phyloP scores from a whole-genome alignment of 2,113 vertebrate species.

The Pollachius pollachius region DNA sequence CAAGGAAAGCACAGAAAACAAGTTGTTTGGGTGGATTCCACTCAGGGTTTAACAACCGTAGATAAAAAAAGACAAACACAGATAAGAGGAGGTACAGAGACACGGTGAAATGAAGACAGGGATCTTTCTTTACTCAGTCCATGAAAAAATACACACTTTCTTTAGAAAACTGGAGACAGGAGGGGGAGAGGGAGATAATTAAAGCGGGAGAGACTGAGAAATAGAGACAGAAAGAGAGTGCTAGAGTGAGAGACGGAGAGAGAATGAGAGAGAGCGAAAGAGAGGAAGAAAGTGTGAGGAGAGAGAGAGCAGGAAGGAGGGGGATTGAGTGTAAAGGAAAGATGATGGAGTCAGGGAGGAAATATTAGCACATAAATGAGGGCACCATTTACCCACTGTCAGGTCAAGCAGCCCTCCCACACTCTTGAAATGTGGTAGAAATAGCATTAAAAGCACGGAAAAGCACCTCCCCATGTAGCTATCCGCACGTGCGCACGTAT shows the following conservation, averaged over 20 bases:
- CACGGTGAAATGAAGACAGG: no score
- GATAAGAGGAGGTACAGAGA: no score
- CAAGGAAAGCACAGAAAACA: no score
- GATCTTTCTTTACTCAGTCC: no score
- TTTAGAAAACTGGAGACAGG: no score
- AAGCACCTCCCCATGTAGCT: conserved; percentile 31
- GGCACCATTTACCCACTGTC: conserved; percentile 43
- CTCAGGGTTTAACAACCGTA: no score
- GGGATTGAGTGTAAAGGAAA: background rate
- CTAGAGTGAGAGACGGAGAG: background rate
- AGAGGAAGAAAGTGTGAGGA: background rate
- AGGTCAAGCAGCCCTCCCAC: conserved; percentile 58
- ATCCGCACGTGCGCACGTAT: conserved; percentile 16
- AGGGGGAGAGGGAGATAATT: no score
- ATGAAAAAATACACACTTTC: no score
- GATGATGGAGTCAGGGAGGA: conserved; percentile 19
- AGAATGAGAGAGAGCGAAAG: no score
- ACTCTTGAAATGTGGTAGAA: conserved; percentile 39
- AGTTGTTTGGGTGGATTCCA: no score
- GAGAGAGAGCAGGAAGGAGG: background rate
- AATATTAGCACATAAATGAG: conserved; percentile 43
- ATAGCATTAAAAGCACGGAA: conserved; percentile 34
- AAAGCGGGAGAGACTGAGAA: background rate
- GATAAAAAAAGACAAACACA: no score
- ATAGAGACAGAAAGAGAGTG: conserved; percentile 21